Evolutionary conservation across 1,140 invertebrate genomes (phyloP).

Genomic region (Drosophila chauvacae): DNA sequence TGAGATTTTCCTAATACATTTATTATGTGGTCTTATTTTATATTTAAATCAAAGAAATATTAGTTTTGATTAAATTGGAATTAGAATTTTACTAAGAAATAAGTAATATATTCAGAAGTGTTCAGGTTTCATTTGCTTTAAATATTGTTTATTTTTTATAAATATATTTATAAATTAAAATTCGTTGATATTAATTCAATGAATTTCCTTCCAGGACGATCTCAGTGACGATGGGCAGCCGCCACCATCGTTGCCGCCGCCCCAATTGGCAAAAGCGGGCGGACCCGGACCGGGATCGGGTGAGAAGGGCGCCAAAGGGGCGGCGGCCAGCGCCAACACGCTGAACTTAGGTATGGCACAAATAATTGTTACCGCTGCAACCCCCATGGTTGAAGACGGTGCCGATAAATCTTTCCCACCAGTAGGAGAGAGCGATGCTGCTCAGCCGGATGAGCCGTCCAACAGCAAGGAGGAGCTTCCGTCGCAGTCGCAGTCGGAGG

Average conservation of each 20-base stretch:
- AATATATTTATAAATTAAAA: no score
- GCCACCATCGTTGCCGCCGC: conserved; percentile 77
- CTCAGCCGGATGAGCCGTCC: conserved; percentile 32
- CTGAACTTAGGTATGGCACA: conserved; percentile 90
- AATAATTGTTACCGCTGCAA: conserved; percentile 95
- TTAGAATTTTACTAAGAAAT: no score
- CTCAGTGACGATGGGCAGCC: conserved; percentile 79
- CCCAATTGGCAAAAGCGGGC: conserved; percentile 55
- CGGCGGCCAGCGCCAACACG: conserved; percentile 77
- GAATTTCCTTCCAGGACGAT: conserved; percentile 62
- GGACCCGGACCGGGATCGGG: conserved; percentile 21
- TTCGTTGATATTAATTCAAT: no score
- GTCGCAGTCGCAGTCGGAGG: conserved; percentile 18
- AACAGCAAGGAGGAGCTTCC: conserved; percentile 31
- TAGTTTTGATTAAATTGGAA: no score
- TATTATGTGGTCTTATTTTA: no score
- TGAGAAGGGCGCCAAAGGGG: conserved; percentile 58
- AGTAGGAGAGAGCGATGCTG: conserved; percentile 74
- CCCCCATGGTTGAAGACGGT: conserved; percentile 92
- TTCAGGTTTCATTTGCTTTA: no score
- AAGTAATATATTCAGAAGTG: no score
- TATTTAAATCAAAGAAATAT: no score
- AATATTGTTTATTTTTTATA: no score
- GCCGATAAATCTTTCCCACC: conserved; percentile 85
- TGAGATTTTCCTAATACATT: no score